Conservation (phyloP, 37 sponge, comb jelly and placozoan genomes). For the Theonella swinhoei region DNA sequence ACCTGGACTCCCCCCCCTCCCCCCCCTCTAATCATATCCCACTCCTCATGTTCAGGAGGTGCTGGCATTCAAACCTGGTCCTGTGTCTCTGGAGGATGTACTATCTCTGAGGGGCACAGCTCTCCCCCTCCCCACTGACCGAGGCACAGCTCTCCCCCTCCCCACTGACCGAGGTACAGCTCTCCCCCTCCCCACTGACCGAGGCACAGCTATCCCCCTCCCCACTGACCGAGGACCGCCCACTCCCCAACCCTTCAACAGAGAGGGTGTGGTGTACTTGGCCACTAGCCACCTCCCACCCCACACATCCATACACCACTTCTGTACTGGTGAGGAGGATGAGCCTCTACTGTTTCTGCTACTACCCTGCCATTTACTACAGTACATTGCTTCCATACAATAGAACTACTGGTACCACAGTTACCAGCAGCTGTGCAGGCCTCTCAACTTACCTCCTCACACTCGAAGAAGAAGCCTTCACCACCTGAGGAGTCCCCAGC, state of each 20-base stretch:
- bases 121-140: not conserved
- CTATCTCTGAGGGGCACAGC: not conserved
- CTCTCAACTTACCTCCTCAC: too few relatives aligned
- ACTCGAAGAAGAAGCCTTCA: too few relatives aligned
- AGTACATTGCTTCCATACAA: too few relatives aligned
- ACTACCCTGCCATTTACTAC: too few relatives aligned
- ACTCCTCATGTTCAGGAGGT: constrained; percentile 42
- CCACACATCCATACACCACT: not conserved
- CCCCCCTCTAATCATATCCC: not conserved
- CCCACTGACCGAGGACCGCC: not conserved
- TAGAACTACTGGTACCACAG: too few relatives aligned
- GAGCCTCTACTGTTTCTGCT: too few relatives aligned
- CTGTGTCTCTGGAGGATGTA: constrained; percentile 65
- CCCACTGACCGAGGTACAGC: not conserved
- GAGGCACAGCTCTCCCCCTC: not conserved
- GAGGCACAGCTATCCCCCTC: not conserved
- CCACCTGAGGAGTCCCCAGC: too few relatives aligned
- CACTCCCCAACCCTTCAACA: not conserved
- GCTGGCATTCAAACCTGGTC: constrained; percentile 47
- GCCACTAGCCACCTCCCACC: too few relatives aligned
- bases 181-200: not conserved
- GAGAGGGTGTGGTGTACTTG: not conserved
- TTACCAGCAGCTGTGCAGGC: too few relatives aligned
- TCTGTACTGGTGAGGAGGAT: not conserved
- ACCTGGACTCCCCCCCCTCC: not conserved